These are phyloP conservation scores for Teleopsis dalmanni DNA, from an alignment of 1,140 invertebrate genomes.

Conservation along the genomic window DNA sequence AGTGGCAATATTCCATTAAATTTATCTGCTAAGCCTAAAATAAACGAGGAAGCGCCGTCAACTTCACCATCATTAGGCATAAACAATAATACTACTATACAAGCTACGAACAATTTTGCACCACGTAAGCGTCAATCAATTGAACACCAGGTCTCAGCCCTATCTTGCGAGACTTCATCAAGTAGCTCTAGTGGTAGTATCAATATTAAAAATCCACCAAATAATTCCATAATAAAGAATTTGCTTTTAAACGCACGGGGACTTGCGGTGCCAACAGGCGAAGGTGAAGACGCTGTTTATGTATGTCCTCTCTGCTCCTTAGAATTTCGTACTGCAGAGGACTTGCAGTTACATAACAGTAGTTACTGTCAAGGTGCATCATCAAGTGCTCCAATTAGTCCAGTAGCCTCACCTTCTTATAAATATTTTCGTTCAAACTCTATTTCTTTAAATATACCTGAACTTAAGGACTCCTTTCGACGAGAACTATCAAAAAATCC, in stretches of 20 bases:
- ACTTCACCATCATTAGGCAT: neutral
- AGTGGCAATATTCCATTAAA: constrained; percentile 18
- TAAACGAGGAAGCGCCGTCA: neutral
- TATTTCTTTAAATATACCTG: constrained; percentile 49
- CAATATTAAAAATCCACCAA: constrained; percentile 27
- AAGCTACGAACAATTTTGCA: neutral
- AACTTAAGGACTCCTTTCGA: constrained; percentile 44
- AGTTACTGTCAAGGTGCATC: constrained; percentile 55
- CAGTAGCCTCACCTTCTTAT: constrained; percentile 29
- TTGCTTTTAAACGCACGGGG: constrained; percentile 62
- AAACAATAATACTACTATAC: neutral
- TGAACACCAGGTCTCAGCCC: constrained; percentile 10
- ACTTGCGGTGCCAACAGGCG: constrained; percentile 46
- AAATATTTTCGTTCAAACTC: constrained; percentile 47
- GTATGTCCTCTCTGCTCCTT: constrained; percentile 58
- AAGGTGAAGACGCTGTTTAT: constrained; percentile 50
- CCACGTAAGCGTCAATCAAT: constrained; percentile 16
- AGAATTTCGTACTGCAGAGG: constrained; percentile 59
- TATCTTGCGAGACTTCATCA: constrained; percentile 4
- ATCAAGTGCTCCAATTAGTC: constrained; percentile 37
- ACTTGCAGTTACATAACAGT: constrained; percentile 58
- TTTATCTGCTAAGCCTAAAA: constrained; percentile 21
- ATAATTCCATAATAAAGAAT: constrained; percentile 77
- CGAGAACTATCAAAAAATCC: constrained; percentile 45
- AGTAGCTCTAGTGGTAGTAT: neutral